Percentiles rank a stretch among this genome's conserved stretches.
Conservation (phyloP, 2,113 vertebrate genomes). For the Varanus komodoensis region DNA sequence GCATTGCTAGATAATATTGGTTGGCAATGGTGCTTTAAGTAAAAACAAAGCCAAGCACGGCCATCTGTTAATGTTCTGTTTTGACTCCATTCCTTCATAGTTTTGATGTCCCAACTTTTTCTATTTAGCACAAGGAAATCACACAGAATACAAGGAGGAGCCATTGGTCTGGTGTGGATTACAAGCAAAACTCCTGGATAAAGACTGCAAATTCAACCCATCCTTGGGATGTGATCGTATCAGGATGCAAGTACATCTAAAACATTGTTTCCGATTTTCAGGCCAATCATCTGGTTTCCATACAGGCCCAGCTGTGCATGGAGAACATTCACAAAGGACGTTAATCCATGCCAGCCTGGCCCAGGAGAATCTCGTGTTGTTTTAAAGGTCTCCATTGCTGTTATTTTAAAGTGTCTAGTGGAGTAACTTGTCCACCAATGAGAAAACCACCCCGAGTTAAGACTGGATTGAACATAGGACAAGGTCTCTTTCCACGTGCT, state of each 20-base stretch:
- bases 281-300: slow-evolving; percentile 65
- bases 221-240: slow-evolving; percentile 59
- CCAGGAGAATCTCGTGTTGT: not conserved
- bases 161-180: slow-evolving; percentile 68
- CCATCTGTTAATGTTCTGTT: slow-evolving; percentile 53
- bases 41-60: not conserved
- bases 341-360: slow-evolving; percentile 54
- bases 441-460: slow-evolving; percentile 17
- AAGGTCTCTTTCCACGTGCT: not conserved
- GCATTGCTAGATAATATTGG: not conserved
- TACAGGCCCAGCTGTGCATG: slow-evolving; percentile 51
- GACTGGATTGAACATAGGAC: not conserved
- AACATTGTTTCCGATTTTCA: slow-evolving; percentile 71
- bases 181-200: slow-evolving; percentile 58
- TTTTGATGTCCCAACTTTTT: slow-evolving; percentile 60
- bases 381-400: not conserved
- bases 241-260: slow-evolving; percentile 49
- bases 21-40: not conserved
- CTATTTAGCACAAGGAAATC: slow-evolving; percentile 56
- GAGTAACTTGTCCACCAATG: slow-evolving; percentile 3
- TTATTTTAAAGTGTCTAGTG: slow-evolving; percentile 46
- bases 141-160: slow-evolving; percentile 44
- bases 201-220: slow-evolving; percentile 60
- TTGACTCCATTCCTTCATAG: slow-evolving; percentile 51
- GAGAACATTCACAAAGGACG: slow-evolving; percentile 22